phyloP scores from a whole-genome alignment of 2,113 vertebrate genomes.

The Dendrocopos noguchii region DNA sequence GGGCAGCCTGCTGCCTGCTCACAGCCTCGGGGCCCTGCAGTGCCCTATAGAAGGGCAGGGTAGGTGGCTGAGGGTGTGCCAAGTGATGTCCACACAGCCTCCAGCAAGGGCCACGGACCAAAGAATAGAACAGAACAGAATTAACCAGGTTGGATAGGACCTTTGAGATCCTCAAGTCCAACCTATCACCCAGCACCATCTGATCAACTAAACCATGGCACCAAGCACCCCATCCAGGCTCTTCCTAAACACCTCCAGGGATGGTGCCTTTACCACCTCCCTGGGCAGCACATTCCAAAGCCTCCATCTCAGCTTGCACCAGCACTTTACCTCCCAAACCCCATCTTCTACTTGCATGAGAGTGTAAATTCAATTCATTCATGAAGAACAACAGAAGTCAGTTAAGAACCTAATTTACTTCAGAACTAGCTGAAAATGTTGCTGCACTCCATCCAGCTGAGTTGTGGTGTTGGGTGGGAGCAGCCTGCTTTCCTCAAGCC shows the following conservation, averaged over 20 bases:
- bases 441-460: not conserved
- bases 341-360: not conserved
- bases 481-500: not conserved
- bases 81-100: too few species aligned
- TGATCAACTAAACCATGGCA: too few species aligned
- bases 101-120: too few species aligned
- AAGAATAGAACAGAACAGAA: too few species aligned
- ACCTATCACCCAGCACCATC: too few species aligned
- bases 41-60: accelerated
- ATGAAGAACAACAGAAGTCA: not conserved
- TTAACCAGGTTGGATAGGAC: too few species aligned
- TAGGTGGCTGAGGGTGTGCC: not conserved
- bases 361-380: not conserved
- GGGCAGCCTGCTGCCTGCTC: not conserved
- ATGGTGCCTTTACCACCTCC: too few species aligned
- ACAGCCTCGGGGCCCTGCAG: accelerated
- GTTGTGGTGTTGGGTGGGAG: not conserved
- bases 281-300: too few species aligned
- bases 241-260: too few species aligned
- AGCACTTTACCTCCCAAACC: not conserved
- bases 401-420: not conserved
- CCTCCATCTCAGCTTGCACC: not conserved
- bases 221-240: too few species aligned
- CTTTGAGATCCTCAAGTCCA: too few species aligned
- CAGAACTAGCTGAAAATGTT: not conserved